Evolutionary conservation across 1,140 invertebrate genomes (phyloP).

Genomic region (Camponotus floridanus): DNA sequence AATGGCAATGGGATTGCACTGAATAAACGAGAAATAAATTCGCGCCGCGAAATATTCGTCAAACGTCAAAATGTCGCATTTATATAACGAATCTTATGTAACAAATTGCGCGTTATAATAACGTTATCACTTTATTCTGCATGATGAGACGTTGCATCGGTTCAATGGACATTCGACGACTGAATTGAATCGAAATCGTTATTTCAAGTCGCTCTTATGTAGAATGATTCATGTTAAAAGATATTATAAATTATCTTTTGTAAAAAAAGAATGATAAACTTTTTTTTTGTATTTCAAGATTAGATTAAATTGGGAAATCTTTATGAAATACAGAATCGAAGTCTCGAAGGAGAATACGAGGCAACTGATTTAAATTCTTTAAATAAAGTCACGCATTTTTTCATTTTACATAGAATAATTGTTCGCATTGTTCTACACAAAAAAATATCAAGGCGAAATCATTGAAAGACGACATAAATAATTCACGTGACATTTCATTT

Average conservation of each 20-base stretch:
- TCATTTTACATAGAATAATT: not conserved
- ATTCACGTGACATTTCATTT: constrained; percentile 6
- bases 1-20: not conserved
- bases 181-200: not conserved
- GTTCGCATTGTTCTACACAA: not conserved
- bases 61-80: constrained; percentile 12
- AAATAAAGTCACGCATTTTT: not conserved
- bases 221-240: not conserved
- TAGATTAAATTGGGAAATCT: not conserved
- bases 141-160: not conserved
- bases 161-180: not conserved
- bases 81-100: constrained; percentile 41
- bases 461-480: not conserved
- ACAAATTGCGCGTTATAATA: constrained; percentile 26
- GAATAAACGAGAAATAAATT: not conserved
- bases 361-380: not conserved
- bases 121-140: constrained; percentile 19
- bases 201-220: not conserved
- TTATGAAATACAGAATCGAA: not conserved
- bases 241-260: not conserved
- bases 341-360: not conserved
- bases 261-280: not conserved
- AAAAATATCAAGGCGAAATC: not conserved
- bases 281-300: not conserved
- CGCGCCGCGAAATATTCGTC: constrained; percentile 11